Percentiles rank a stretch among this genome's conserved stretches.
These are phyloP conservation scores for Anarrhichthys ocellatus DNA, from an alignment of 2,113 vertebrate genomes.

Conservation along the genomic window DNA sequence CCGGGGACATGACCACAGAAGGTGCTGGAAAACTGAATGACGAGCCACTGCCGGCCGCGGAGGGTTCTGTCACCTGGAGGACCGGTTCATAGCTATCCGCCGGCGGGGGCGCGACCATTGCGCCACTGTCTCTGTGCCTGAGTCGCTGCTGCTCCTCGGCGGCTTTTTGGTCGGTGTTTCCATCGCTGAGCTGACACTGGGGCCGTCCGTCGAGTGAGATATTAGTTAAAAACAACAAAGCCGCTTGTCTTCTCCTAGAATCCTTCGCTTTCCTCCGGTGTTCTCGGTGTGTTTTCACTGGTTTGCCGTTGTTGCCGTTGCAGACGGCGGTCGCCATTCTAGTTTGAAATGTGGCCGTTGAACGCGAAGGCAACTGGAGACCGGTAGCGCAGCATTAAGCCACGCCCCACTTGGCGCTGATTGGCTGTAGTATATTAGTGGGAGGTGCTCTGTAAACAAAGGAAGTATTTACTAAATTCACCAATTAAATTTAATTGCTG, in stretches of 20 bases:
- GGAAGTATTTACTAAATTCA: neutral
- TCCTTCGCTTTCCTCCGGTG: conserved; percentile 84
- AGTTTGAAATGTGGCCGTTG: conserved; percentile 63
- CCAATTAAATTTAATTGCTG: neutral
- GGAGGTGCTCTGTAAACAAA: conserved; percentile 7
- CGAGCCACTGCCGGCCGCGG: conserved; percentile 56
- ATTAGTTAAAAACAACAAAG: conserved; percentile 91
- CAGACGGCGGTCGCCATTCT: conserved; percentile 91
- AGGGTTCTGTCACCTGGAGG: conserved; percentile 68
- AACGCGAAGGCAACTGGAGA: conserved; percentile 28
- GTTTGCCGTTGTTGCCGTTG: conserved; percentile 56
- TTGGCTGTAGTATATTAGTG: conserved; percentile 39
- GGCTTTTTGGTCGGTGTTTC: conserved; percentile 62
- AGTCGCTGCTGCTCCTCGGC: conserved; percentile 58
- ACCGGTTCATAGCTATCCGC: conserved; percentile 50
- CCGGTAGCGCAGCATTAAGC: conserved; percentile 5
- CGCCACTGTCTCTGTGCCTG: conserved; percentile 46
- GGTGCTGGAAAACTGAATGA: conserved; percentile 67
- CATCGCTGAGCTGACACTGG: conserved; percentile 72
- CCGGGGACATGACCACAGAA: conserved; percentile 59
- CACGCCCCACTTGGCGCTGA: conserved; percentile 53
- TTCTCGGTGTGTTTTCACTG: conserved; percentile 73
- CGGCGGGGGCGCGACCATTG: conserved; percentile 43
- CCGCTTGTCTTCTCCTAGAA: conserved; percentile 89
- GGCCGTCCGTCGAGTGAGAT: conserved; percentile 93